Base-by-base conservation (phyloP, 2,113 vertebrate species). In the Puma concolor region DNA sequence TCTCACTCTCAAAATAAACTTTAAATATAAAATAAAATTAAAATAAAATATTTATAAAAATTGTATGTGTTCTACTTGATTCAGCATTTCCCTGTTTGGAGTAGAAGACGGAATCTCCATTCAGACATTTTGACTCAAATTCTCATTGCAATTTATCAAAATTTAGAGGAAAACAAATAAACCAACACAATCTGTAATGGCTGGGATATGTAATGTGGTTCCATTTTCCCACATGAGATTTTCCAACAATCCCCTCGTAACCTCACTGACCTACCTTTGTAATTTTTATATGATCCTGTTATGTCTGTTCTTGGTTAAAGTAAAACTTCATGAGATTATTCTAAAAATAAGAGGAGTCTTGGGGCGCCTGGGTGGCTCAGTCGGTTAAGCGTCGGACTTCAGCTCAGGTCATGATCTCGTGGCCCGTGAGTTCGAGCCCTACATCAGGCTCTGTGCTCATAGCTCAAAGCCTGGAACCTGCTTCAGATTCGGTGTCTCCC, bases 321-420 rank as follows among this genome's bases (percentile, higher is more conserved):
- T 94, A 97, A 91, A 97, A 97, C 90, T 96, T 98, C 94, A 92
- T 98, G 52, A 96, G 92, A 97, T 97, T 97, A 92, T 86, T 67
- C 76, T 97, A 95, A 96, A 98, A 98, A 83, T 91, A 95, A 96
- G 80, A 77, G 50, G 3, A 91, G 72, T 44, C 8, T 44, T 44
- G 44, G 44, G 44, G 44, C 8, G 1, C 44, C 44, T 44, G 44
- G 44, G 44, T 44, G 44, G 44, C 44, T 44, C 44, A 44, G 44
- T 44, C 8, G 44, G 44, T 44, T 44, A 44, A 44, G 44, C 44
- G 44, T 44, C 44, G 0, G 1, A 44, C 44, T 44, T 44, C 44
- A 44, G 44, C 44, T 44, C 44, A 44, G 44, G 44, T 44, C 44
- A 9, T 44, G 44, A 44, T 44, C 44, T 44, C 44, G 44, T 44